phyloP scores from a whole-genome alignment of 1,140 invertebrate species.

The Drosophila suzukii region DNA sequence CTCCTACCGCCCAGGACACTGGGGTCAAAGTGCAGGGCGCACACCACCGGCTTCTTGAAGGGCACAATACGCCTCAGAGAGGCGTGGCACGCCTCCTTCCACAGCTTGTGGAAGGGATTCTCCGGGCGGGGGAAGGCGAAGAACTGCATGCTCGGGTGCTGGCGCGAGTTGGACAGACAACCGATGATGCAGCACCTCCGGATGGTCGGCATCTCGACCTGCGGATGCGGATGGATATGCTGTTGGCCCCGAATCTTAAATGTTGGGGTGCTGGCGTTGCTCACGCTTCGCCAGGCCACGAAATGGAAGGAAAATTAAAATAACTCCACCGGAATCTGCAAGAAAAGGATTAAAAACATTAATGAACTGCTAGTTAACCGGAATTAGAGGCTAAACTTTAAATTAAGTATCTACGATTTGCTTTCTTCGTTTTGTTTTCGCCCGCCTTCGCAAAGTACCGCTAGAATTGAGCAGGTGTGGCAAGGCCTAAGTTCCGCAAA shows the following conservation, averaged over 20 bases:
- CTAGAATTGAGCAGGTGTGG: not conserved
- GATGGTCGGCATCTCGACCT: slow-evolving; percentile 76
- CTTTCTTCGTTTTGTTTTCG: too few species aligned
- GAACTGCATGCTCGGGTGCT: slow-evolving; percentile 79
- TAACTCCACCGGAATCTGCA: slow-evolving; percentile 41
- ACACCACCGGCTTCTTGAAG: slow-evolving; percentile 79
- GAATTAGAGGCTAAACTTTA: not conserved
- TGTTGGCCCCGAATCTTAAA: slow-evolving; percentile 67
- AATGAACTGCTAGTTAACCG: not conserved
- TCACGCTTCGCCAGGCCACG: slow-evolving; percentile 64
- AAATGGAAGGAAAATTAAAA: slow-evolving; percentile 42
- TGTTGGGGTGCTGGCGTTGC: slow-evolving; percentile 58
- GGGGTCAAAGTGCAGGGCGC: slow-evolving; percentile 77
- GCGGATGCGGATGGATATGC: slow-evolving; percentile 39
- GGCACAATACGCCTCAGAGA: slow-evolving; percentile 73
- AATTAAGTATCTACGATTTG: not conserved
- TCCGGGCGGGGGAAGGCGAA: slow-evolving; percentile 79
- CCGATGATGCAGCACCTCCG: slow-evolving; percentile 81
- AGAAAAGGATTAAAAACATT: slow-evolving; percentile 2
- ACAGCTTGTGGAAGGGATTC: slow-evolving; percentile 75
- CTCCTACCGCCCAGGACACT: slow-evolving; percentile 70
- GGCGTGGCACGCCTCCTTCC: slow-evolving; percentile 80
- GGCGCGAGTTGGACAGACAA: slow-evolving; percentile 76
- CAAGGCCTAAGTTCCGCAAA: not conserved
- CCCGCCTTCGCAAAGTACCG: not conserved